phyloP scores from a whole-genome alignment of 2,888 invertebrate species.

The Eulithis prunata region DNA sequence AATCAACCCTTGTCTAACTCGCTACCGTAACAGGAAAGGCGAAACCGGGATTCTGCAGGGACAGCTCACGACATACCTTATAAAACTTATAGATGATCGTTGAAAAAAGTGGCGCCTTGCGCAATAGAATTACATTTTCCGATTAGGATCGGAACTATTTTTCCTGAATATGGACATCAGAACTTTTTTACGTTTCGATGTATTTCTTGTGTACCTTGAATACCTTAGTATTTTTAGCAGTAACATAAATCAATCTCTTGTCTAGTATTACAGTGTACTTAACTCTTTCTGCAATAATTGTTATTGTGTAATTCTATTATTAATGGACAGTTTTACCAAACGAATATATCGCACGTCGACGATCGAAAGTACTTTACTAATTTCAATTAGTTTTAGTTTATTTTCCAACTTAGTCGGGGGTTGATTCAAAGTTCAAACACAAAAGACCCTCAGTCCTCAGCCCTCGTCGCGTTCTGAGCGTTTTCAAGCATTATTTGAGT shows the following conservation, averaged over 20 bases:
- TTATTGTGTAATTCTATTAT: not conserved
- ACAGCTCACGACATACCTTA: conserved; percentile 21
- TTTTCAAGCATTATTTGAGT: conserved; percentile 13
- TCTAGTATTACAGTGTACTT: too few species aligned
- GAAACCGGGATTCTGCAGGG: conserved; percentile 47
- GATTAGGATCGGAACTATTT: conserved; percentile 8
- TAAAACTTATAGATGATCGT: conserved; percentile 27
- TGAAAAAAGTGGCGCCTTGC: conserved; percentile 38
- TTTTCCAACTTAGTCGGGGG: conserved; percentile 41
- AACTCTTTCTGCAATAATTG: too few species aligned
- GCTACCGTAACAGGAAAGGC: conserved; percentile 68
- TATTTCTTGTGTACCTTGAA: not conserved
- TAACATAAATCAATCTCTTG: not conserved
- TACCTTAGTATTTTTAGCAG: too few species aligned
- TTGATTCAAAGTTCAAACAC: conserved; percentile 40
- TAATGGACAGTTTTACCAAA: not conserved
- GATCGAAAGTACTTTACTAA: conserved; percentile 9
- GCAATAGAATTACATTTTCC: conserved; percentile 30
- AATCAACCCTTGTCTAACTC: conserved; percentile 63
- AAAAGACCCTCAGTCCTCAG: conserved; percentile 26
- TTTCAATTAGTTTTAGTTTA: conserved; percentile 37
- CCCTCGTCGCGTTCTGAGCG: conserved; percentile 10
- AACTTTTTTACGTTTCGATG: not conserved
- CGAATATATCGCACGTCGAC: not conserved
- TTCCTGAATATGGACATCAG: conserved; percentile 4